Percentiles rank a stretch among this genome's conserved stretches.
These are phyloP conservation scores for Chroicocephalus ridibundus DNA, from an alignment of 2,113 vertebrate species.

Conservation along the genomic window DNA sequence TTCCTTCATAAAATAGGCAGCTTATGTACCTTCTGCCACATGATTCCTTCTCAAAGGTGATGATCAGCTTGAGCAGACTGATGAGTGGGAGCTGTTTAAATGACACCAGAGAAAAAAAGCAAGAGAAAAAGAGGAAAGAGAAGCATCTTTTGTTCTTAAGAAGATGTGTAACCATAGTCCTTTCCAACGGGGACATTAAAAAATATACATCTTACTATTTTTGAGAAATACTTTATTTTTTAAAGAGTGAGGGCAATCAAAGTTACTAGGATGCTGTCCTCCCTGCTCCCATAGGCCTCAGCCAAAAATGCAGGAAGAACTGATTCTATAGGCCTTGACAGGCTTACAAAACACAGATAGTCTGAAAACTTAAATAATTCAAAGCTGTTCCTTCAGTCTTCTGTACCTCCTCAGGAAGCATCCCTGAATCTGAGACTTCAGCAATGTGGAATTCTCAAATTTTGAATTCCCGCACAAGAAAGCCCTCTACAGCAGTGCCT, in stretches of 20 bases:
- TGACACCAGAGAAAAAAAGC: not conserved
- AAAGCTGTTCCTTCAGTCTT: not conserved
- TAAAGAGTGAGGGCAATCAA: not conserved
- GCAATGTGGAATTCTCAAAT: not conserved
- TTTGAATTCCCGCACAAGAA: not conserved
- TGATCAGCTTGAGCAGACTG: not conserved
- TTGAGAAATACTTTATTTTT: not conserved
- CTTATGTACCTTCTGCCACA: not conserved
- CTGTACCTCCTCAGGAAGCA: not conserved
- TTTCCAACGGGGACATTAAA: not conserved
- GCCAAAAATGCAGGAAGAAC: not conserved
- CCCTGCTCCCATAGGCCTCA: not conserved
- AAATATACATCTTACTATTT: not conserved
- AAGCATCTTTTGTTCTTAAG: not conserved
- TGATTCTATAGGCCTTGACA: not conserved
- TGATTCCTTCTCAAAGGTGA: not conserved
- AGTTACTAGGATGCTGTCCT: not conserved
- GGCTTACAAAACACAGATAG: not conserved
- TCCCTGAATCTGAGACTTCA: not conserved
- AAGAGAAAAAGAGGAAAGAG: not conserved
- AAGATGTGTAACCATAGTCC: not conserved
- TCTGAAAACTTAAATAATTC: not conserved
- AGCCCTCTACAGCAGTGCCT: not conserved
- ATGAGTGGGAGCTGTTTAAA: not conserved
- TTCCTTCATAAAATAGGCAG: not conserved